Base-by-base conservation (phyloP, 2,113 vertebrate genomes). In the Dromas ardeola region DNA sequence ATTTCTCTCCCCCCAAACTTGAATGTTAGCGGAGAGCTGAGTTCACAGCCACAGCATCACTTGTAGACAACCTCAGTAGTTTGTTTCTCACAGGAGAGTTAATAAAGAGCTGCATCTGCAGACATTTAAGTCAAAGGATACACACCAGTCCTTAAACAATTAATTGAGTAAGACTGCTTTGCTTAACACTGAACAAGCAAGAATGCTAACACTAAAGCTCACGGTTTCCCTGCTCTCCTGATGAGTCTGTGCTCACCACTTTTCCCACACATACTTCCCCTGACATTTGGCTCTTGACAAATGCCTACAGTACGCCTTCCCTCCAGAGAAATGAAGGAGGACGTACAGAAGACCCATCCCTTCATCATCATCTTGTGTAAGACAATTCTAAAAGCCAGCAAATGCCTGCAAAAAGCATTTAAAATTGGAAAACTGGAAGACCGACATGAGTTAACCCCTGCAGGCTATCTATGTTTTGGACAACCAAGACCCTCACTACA, bases 31-130 rank as follows among this genome's bases (percentile, higher is more conserved):
- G 40, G 14, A 71, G 40, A 81, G 47, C 6, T 1, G 4, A 61
- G 19, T 13, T 45, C 69, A 93, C 34, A 14, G 66, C 23, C 23
- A 67, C 2, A 5, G 40, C n/a, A 76, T 17, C 0, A 0, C 9
- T 5, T 50, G 26, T 18, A 42, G 25, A 59, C 8, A 67, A 21
- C 8, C 62, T 71, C 0, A 0, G 25, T 6, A 79, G 11, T 11
- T 91, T 42, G 27, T 15, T 8, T 71, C 56, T 72, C 26, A 30
- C 22, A 55, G 10, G 5, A 58, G 21, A 12, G 5, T 30, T 81
- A 76, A 76, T 17, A 30, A 5, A 47, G 36, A 61, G 11, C 20
- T 71, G 25, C 38, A 43, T 15, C 36, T 47, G 30, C 47, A 86
- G 26, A 11, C 32, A 14, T 3, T 1, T 9, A 42, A 94, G 12